Conservation (phyloP, 2,888 invertebrate genomes). For the Rugalucina vietnamica region DNA sequence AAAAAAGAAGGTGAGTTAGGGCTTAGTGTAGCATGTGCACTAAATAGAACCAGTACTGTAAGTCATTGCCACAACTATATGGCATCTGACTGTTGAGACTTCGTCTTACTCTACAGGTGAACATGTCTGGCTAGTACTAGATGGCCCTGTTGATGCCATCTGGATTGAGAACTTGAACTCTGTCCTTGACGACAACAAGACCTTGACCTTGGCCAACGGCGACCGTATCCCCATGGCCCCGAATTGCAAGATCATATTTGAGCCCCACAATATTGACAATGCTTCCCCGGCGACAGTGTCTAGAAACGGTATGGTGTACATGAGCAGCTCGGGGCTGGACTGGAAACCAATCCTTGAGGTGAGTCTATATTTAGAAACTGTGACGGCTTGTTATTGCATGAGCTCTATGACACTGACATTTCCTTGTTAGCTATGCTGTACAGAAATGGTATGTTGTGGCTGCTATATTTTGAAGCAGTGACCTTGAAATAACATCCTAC, state of each 20-base stretch:
- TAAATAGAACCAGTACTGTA: too few species aligned
- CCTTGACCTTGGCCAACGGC: slow-evolving; percentile 93
- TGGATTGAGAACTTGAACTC: slow-evolving; percentile 85
- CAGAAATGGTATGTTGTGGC: too few species aligned
- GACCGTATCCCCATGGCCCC: slow-evolving; percentile 97
- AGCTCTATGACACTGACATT: too few species aligned
- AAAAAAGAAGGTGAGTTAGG: too few species aligned
- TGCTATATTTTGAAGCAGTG: too few species aligned
- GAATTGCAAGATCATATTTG: slow-evolving; percentile 97
- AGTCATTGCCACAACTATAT: too few species aligned
- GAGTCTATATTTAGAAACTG: background rate
- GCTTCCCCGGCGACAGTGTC: slow-evolving; percentile 99
- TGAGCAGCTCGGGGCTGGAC: slow-evolving; percentile 97
- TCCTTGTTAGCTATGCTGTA: too few species aligned
- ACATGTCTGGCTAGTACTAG: slow-evolving; percentile 94
- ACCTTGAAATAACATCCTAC: too few species aligned
- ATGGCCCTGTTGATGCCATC: slow-evolving; percentile 84
- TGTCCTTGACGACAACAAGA: slow-evolving; percentile 84
- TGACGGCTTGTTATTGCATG: too few species aligned
- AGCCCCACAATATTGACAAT: slow-evolving; percentile 98
- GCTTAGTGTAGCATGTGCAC: too few species aligned
- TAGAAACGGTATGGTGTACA: slow-evolving; percentile 92
- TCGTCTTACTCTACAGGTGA: slow-evolving; percentile 86
- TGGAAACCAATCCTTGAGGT: slow-evolving; percentile 96
- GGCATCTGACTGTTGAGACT: too few species aligned